Evolutionary conservation across 2,113 vertebrate species (phyloP).

Genomic region (Leucopsar rothschildi): DNA sequence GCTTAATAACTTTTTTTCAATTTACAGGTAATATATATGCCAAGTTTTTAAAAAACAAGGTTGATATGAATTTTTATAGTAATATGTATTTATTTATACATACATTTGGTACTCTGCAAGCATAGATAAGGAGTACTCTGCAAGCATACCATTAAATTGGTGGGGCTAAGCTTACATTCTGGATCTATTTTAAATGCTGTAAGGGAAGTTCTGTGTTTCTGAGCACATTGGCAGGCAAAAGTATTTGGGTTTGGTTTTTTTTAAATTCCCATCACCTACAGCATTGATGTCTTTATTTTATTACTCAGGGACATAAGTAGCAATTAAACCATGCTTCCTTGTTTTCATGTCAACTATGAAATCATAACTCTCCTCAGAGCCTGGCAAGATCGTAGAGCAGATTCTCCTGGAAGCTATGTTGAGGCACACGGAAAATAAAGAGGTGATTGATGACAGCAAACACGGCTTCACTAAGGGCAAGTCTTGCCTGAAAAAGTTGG

Average conservation of each 20-base stretch:
- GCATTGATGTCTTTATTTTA: neutral
- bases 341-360: neutral
- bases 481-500: neutral
- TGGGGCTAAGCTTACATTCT: neutral
- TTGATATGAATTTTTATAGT: neutral
- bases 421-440: neutral
- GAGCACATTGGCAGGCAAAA: neutral
- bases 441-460: neutral
- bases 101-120: neutral
- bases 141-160: neutral
- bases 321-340: neutral
- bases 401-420: neutral
- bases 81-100: neutral
- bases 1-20: neutral
- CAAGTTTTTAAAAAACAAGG: neutral
- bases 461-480: neutral
- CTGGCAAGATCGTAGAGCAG: neutral
- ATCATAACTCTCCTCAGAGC: neutral
- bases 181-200: neutral
- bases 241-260: accelerated
- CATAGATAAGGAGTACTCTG: neutral
- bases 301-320: neutral
- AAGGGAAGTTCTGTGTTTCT: neutral
- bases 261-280: neutral
- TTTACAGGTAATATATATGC: neutral